A percentile compares a stretch with the other conserved stretches of the same genome.
Conservation (phyloP, 2,888 invertebrate species). For the Abscondita cerata region DNA sequence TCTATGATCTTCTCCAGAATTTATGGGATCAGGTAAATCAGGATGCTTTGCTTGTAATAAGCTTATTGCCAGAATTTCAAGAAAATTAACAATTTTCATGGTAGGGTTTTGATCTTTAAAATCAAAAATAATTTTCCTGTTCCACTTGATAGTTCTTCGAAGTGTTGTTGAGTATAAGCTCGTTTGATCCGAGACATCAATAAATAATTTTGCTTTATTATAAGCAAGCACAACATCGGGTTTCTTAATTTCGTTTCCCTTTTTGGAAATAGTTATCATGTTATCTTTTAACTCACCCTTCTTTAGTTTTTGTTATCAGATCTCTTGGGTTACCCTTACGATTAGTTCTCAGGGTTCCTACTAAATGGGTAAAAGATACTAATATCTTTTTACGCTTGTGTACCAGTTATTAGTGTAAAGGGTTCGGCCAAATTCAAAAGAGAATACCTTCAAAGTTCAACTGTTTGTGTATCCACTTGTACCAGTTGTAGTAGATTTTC, state of each 20-base stretch:
- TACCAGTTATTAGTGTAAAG: neutral
- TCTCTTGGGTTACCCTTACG: neutral
- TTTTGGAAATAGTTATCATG: neutral
- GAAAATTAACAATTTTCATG: too few relatives aligned
- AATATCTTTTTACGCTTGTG: neutral
- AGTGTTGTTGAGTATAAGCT: too few relatives aligned
- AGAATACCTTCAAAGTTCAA: too few relatives aligned
- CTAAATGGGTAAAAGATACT: neutral
- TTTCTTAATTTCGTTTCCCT: neutral
- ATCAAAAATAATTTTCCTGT: too few relatives aligned
- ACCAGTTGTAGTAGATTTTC: too few relatives aligned
- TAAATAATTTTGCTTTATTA: neutral
- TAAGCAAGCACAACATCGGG: neutral
- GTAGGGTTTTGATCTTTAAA: too few relatives aligned
- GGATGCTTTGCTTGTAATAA: neutral
- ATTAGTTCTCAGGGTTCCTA: neutral
- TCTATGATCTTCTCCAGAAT: neutral
- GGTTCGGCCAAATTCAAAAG: neutral
- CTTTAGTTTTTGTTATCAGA: neutral
- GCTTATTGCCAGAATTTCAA: neutral
- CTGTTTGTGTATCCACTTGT: too few relatives aligned
- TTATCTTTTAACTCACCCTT: neutral
- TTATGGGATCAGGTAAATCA: neutral
- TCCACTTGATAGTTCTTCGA: too few relatives aligned
- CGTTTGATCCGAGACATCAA: neutral